phyloP scores from a whole-genome alignment of 2,888 invertebrate species.

The Phymatocera aterrima region DNA sequence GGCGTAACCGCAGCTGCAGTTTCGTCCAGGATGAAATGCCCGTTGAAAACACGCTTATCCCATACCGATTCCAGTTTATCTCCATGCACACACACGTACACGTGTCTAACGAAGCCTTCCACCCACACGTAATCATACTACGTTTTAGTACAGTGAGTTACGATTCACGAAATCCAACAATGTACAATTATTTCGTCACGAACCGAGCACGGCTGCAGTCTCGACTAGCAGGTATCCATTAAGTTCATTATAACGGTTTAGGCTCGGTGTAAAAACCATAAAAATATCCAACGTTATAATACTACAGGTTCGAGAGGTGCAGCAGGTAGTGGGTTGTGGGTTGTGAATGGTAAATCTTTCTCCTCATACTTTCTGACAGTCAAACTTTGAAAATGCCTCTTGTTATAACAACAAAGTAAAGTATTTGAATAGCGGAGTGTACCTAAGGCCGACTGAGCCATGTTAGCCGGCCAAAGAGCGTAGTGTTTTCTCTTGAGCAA shows the following conservation, averaged over 20 bases:
- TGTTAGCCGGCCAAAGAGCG: constrained; percentile 46
- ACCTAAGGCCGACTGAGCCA: constrained; percentile 50
- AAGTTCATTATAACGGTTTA: constrained; percentile 60
- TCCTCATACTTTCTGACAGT: constrained; percentile 25
- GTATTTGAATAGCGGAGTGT: constrained; percentile 40
- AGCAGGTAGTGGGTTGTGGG: neutral
- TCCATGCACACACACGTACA: neutral
- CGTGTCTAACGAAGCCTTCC: no score
- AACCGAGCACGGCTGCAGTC: constrained; percentile 57
- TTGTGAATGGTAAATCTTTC: neutral
- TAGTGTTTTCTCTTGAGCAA: constrained; percentile 43
- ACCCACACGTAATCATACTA: neutral
- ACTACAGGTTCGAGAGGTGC: no score
- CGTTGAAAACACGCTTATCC: neutral
- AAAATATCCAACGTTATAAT: constrained; percentile 37
- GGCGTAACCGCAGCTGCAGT: neutral
- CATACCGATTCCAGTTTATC: no score
- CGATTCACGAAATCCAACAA: constrained; percentile 65
- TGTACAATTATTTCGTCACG: constrained; percentile 73
- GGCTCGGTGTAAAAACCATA: constrained; percentile 20
- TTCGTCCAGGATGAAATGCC: neutral
- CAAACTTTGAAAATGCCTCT: constrained; percentile 23
- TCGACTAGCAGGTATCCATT: constrained; percentile 68
- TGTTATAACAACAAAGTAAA: constrained; percentile 44
- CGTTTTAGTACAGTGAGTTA: neutral